These are phyloP conservation scores for Galeopsomyia nigrocyanea DNA, from an alignment of 2,888 invertebrate genomes.

Conservation along the genomic window DNA sequence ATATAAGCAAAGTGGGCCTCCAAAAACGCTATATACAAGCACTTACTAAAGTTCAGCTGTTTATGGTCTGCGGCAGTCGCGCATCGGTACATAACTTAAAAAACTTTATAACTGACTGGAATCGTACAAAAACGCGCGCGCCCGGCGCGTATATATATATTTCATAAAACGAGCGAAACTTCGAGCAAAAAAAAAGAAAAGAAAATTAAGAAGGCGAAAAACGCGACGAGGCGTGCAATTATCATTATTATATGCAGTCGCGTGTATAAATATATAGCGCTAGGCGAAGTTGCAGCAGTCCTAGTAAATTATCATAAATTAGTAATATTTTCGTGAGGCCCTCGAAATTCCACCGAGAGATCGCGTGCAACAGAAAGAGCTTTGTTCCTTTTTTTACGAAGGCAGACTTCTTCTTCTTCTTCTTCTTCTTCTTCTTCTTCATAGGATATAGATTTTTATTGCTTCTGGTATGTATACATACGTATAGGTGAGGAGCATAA, in stretches of 20 bases:
- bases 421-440: slow-evolving; percentile 9
- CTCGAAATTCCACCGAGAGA: slow-evolving; percentile 54
- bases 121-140: slow-evolving; percentile 22
- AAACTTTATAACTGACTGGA: slow-evolving; percentile 36
- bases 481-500: slow-evolving; percentile 21
- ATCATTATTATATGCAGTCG: slow-evolving; percentile 47
- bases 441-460: slow-evolving; percentile 14
- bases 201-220: neutral
- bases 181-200: neutral
- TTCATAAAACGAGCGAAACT: slow-evolving; percentile 7
- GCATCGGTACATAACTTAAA: slow-evolving; percentile 34
- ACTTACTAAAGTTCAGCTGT: slow-evolving; percentile 37
- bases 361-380: slow-evolving; percentile 40
- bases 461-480: slow-evolving; percentile 20
- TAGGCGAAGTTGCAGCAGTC: slow-evolving; percentile 47
- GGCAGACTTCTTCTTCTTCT: slow-evolving; percentile 10
- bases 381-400: slow-evolving; percentile 37
- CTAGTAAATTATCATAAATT: slow-evolving; percentile 63
- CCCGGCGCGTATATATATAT: slow-evolving; percentile 2
- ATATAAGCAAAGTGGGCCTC: neutral
- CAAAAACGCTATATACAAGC: neutral
- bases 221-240: slow-evolving; percentile 30
- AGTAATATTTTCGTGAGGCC: slow-evolving; percentile 59
- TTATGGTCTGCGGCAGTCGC: slow-evolving; percentile 28
- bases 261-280: slow-evolving; percentile 42